A percentile compares a stretch with the other conserved stretches of the same genome.
These are phyloP conservation scores for Pluvialis apricaria DNA, from an alignment of 2,113 vertebrate species.

Conservation along the genomic window DNA sequence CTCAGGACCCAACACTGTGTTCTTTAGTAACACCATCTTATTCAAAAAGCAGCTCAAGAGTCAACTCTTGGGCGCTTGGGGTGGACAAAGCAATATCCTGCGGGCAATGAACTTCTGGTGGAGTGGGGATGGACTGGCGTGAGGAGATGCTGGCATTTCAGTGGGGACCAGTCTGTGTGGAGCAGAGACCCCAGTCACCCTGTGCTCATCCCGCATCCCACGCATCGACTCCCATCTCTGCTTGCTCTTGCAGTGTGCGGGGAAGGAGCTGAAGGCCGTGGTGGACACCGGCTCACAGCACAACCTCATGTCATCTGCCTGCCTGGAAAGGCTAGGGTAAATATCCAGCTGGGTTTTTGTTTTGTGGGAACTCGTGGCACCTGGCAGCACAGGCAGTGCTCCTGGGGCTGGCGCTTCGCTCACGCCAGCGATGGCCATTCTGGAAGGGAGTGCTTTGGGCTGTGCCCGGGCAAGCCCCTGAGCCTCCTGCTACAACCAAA, in stretches of 20 bases:
- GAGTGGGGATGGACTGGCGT: background rate
- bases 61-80: background rate
- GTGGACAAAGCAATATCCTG: background rate
- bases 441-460: background rate
- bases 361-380: background rate
- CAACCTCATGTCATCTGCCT: slow-evolving; percentile 84
- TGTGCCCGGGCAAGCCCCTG: background rate
- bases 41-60: background rate
- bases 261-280: slow-evolving; percentile 78
- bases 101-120: accelerated
- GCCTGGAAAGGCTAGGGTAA: slow-evolving; percentile 83
- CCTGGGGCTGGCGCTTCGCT: background rate
- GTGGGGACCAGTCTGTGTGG: accelerated
- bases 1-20: background rate
- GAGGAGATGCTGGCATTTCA: background rate
- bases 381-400: background rate
- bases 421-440: accelerated
- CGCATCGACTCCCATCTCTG: background rate
- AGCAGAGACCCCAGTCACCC: background rate
- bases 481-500: background rate
- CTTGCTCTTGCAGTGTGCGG: slow-evolving; percentile 78
- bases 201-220: background rate
- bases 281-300: slow-evolving; percentile 84
- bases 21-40: background rate
- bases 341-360: background rate